Evolutionary conservation across 2,113 vertebrate genomes (phyloP).

Genomic region (Megaptera novaeangliae): DNA sequence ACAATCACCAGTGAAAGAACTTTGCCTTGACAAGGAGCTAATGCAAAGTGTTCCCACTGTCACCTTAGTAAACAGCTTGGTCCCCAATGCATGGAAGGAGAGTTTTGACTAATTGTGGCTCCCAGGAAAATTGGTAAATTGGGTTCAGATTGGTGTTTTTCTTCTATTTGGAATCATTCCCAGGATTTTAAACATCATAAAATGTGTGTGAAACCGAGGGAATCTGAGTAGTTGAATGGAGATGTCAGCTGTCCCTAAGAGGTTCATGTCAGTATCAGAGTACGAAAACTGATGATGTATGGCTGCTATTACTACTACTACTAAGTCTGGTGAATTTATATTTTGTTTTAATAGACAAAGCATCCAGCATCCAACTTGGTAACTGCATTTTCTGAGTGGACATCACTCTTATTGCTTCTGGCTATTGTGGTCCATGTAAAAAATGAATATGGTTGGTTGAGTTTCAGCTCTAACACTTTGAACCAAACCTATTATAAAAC

Average conservation of each 20-base stretch:
- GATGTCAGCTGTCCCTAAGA: neutral
- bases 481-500: neutral
- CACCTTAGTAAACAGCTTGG: neutral
- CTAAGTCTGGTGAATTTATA: neutral
- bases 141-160: neutral
- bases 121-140: slow-evolving; percentile 21
- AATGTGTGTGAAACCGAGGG: neutral
- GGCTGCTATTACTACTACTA: neutral
- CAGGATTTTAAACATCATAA: slow-evolving; percentile 2
- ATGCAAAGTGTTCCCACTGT: neutral
- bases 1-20: neutral
- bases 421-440: neutral
- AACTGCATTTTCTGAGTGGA: neutral
- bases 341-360: neutral
- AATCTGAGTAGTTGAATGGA: neutral
- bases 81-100: neutral
- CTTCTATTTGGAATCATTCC: neutral
- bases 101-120: neutral
- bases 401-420: neutral
- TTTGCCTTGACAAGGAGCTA: neutral
- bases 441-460: neutral
- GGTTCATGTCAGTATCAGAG: neutral
- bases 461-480: neutral
- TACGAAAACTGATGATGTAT: neutral
- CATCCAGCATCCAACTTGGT: neutral